phyloP scores from a whole-genome alignment of 1,140 invertebrate species.

The Dreissena polymorpha region DNA sequence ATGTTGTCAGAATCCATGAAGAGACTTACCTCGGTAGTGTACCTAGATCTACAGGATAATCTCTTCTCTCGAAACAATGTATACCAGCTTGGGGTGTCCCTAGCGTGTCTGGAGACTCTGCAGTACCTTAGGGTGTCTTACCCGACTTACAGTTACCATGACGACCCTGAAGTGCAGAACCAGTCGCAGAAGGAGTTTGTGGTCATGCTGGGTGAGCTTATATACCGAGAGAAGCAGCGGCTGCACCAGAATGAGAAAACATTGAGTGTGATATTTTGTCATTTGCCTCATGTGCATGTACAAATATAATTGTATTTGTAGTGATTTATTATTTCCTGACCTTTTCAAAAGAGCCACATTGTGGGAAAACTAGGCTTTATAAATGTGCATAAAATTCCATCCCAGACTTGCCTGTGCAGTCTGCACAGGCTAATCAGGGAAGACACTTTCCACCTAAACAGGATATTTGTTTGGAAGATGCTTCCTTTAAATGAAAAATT shows the following conservation, averaged over 20 bases:
- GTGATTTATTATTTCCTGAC: no score
- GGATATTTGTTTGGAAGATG: no score
- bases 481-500: no score
- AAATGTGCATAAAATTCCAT: no score
- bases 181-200: constrained; percentile 30
- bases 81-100: neutral
- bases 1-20: constrained; percentile 35
- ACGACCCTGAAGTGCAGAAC: constrained; percentile 32
- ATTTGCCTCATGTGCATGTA: no score
- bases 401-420: no score
- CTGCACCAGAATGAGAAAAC: neutral
- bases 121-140: constrained; percentile 56
- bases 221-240: constrained; percentile 1
- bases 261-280: neutral
- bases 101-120: constrained; percentile 20
- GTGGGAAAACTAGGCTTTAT: no score
- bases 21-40: constrained; percentile 43
- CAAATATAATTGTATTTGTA: no score
- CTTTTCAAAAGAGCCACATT: no score
- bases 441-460: no score
- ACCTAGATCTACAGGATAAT: constrained; percentile 60
- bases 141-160: constrained; percentile 49
- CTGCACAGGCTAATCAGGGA: no score
- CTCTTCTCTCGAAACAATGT: constrained; percentile 18
- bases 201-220: constrained; percentile 7